These are phyloP conservation scores for Bambusicola thoracicus DNA, from an alignment of 2,113 vertebrate genomes.

Conservation along the genomic window DNA sequence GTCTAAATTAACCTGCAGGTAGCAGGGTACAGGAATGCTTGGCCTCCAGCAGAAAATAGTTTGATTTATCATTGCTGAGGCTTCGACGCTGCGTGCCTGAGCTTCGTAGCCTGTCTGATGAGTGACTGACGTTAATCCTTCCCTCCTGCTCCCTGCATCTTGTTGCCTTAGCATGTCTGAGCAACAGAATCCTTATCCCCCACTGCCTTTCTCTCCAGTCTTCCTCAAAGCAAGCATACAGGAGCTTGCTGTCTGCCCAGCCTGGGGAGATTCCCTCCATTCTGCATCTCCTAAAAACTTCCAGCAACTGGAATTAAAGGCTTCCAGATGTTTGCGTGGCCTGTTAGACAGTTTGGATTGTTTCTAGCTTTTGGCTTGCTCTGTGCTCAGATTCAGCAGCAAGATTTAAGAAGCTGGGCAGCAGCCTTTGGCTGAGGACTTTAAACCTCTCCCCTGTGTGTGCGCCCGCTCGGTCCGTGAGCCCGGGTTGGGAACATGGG, in stretches of 20 bases:
- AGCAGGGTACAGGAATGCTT: background rate
- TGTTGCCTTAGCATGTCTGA: background rate
- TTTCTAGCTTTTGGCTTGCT: background rate
- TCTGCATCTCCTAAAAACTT: background rate
- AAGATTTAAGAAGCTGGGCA: background rate
- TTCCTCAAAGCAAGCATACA: background rate
- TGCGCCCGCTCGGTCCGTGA: background rate
- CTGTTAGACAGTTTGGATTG: background rate
- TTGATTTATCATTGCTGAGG: background rate
- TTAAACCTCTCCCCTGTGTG: background rate
- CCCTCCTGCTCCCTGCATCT: background rate
- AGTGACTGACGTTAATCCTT: background rate
- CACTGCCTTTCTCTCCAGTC: background rate
- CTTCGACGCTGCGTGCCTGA: background rate
- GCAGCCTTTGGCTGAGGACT: background rate
- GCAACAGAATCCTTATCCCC: background rate
- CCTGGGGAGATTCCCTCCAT: accelerated
- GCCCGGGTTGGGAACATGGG: accelerated
- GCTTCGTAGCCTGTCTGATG: background rate
- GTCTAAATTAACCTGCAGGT: background rate
- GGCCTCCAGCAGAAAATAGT: background rate
- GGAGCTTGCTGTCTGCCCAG: background rate
- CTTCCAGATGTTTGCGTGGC: background rate
- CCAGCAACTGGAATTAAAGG: background rate
- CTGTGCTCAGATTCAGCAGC: background rate